Evolutionary conservation across 2,113 vertebrate species (phyloP).

Genomic region (Trogon surrucura): DNA sequence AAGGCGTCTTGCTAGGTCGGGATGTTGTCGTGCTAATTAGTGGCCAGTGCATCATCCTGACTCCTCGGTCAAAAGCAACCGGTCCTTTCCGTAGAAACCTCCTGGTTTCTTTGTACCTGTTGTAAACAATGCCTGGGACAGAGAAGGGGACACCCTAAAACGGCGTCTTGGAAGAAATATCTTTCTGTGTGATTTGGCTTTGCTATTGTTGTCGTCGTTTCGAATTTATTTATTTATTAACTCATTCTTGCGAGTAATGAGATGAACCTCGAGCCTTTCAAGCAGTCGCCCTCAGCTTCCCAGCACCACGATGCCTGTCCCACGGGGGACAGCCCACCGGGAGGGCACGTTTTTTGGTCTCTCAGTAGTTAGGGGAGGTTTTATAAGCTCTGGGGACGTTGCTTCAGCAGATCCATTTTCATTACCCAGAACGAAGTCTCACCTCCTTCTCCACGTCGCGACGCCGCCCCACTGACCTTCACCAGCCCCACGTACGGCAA

Average conservation of each 20-base stretch:
- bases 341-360: background rate
- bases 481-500: background rate
- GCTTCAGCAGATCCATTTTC: background rate
- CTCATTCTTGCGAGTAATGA: background rate
- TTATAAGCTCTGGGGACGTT: background rate
- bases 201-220: background rate
- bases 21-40: background rate
- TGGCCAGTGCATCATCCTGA: background rate
- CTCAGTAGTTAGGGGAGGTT: background rate
- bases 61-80: background rate
- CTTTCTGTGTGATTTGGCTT: background rate
- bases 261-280: background rate
- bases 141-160: background rate
- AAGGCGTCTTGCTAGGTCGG: background rate
- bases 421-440: background rate
- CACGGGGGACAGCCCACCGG: accelerated
- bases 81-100: background rate
- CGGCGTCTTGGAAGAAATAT: background rate
- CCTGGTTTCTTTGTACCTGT: background rate
- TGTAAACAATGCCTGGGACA: background rate
- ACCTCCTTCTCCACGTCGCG: background rate
- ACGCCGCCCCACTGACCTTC: background rate
- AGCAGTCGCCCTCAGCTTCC: accelerated
- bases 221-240: background rate
- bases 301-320: background rate